A percentile compares a stretch with the other conserved stretches of the same genome.
phyloP scores from a whole-genome alignment of 2,113 vertebrate species.

The Phalacrocorax carbo region DNA sequence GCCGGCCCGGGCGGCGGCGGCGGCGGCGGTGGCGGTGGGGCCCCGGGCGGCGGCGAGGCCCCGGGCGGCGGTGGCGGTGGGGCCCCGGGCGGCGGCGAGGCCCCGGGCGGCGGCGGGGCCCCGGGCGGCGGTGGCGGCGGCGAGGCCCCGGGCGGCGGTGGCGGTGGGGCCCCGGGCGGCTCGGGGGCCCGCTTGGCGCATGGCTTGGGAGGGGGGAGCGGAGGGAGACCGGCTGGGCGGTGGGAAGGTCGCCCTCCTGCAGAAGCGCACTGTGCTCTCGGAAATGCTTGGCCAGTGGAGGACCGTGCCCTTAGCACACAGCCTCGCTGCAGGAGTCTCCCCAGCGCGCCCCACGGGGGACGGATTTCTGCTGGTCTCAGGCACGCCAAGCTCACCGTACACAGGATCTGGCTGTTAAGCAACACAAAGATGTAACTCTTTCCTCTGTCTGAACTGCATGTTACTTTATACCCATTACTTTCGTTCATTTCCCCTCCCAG shows the following conservation, averaged over 20 bases:
- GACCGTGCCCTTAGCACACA: neutral
- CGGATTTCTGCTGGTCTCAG: neutral
- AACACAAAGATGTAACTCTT: neutral
- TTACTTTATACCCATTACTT: neutral
- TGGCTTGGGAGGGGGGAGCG: too few relatives aligned
- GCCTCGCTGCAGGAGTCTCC: neutral
- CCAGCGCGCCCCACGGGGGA: too few relatives aligned
- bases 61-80: too few relatives aligned
- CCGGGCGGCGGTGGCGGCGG: too few relatives aligned
- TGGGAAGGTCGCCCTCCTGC: neutral
- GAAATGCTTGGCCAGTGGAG: neutral
- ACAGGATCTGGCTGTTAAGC: neutral
- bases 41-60: too few relatives aligned
- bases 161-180: too few relatives aligned
- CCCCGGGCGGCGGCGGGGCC: too few relatives aligned
- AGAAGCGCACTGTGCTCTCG: rapidly evolving
- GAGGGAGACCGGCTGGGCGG: neutral
- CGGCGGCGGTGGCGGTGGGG: too few relatives aligned
- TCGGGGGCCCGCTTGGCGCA: neutral
- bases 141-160: too few relatives aligned
- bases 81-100: too few relatives aligned
- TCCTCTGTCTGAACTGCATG: rapidly evolving
- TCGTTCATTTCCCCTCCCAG: neutral
- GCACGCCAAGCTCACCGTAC: rapidly evolving
- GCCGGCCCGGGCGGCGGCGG: too few relatives aligned